phyloP scores from a whole-genome alignment of 2,113 vertebrate species.

The Percopsis transmontana region DNA sequence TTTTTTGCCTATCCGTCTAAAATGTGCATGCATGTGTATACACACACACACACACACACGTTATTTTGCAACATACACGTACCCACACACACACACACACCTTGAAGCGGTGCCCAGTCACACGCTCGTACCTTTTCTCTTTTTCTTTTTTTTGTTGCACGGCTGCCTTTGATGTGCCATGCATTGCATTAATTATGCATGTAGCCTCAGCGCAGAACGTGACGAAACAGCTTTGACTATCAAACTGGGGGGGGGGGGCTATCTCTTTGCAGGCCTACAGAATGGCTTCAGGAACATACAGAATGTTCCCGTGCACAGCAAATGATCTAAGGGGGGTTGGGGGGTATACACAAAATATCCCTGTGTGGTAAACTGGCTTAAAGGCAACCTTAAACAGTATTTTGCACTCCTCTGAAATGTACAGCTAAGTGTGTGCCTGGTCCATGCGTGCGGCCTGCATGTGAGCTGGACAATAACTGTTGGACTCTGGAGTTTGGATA shows the following conservation, averaged over 20 bases:
- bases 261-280: constrained; percentile 62
- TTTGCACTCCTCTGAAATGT: constrained; percentile 32
- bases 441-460: background rate
- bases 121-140: too few relatives aligned
- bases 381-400: constrained; percentile 17
- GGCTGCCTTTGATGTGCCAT: constrained; percentile 73
- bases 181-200: constrained; percentile 79
- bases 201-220: constrained; percentile 57
- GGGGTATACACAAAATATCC: too few relatives aligned
- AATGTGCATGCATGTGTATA: constrained; percentile 2
- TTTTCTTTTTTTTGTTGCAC: constrained; percentile 54
- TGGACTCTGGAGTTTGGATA: constrained; percentile 36
- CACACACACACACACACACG: constrained; percentile 16
- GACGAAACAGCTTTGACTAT: constrained; percentile 66
- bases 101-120: constrained; percentile 64
- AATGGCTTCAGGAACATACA: constrained; percentile 56
- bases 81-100: constrained; percentile 28
- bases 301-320: background rate
- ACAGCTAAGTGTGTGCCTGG: constrained; percentile 1
- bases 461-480: constrained; percentile 17
- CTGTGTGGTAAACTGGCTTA: background rate
- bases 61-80: constrained; percentile 1
- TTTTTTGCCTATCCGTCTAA: too few relatives aligned
- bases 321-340: background rate
- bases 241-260: constrained; percentile 46